Percentiles rank a stretch among this genome's conserved stretches.
Conservation (phyloP, 2,797 vertebrate species). For the Leptodactylus fallax region DNA sequence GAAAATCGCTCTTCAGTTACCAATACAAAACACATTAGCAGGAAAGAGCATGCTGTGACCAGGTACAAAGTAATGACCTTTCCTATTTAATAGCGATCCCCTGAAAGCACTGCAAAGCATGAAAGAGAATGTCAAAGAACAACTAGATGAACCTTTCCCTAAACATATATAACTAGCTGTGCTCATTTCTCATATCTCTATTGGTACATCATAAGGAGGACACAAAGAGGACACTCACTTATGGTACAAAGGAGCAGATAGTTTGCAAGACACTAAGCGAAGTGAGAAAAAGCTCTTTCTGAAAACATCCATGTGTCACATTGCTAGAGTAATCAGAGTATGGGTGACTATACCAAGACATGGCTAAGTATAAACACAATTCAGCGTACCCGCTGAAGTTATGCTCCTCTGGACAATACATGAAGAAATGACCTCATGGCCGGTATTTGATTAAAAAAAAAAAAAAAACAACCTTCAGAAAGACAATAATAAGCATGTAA, state of each 20-base stretch:
- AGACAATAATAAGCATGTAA: not conserved
- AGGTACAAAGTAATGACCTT: slow-evolving; percentile 40
- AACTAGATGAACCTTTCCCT: not conserved
- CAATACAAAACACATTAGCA: slow-evolving; percentile 46
- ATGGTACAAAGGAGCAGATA: not conserved
- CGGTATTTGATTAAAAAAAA: too few species aligned
- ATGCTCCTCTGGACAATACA: too few species aligned
- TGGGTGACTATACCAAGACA: not conserved
- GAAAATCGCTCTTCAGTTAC: slow-evolving; percentile 7
- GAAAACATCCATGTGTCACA: too few species aligned
- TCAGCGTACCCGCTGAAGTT: too few species aligned
- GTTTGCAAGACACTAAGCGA: not conserved
- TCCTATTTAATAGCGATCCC: slow-evolving; percentile 26
- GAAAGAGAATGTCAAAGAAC: slow-evolving; percentile 20
- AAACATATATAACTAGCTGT: not conserved
- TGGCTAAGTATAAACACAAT: too few species aligned
- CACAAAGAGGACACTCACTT: not conserved
- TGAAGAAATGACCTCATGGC: too few species aligned
- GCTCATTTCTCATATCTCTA: not conserved
- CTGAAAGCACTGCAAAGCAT: not conserved
- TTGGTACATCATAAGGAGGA: not conserved
- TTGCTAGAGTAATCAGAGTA: not conserved
- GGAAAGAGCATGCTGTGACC: slow-evolving; percentile 30
- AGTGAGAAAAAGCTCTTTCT: not conserved
- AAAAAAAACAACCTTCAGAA: too few species aligned